These are phyloP conservation scores for Thumatha senex DNA, from an alignment of 2,888 invertebrate species.

Conservation along the genomic window DNA sequence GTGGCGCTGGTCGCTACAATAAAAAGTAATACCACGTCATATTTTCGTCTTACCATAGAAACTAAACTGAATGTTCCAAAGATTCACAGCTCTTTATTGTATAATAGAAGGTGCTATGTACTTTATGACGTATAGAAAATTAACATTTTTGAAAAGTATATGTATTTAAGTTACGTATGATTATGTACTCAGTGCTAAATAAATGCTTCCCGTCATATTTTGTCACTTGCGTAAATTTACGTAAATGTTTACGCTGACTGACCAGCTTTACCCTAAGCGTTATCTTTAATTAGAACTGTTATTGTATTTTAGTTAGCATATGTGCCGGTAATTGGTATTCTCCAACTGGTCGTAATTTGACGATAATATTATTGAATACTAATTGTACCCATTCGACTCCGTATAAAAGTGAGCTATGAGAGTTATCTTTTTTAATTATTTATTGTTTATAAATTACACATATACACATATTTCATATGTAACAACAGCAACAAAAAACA, in stretches of 20 bases:
- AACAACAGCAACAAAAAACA: too few relatives aligned
- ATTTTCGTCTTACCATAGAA: too few relatives aligned
- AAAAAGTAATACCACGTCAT: too few relatives aligned
- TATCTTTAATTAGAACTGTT: not conserved
- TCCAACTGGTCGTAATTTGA: too few relatives aligned
- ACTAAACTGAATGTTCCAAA: not conserved
- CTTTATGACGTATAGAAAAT: not conserved
- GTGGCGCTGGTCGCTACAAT: too few relatives aligned
- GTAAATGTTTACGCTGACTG: constrained; percentile 18
- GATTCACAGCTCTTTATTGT: not conserved
- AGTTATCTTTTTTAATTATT: too few relatives aligned
- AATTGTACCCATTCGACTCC: too few relatives aligned
- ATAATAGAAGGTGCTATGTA: constrained; percentile 6
- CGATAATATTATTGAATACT: too few relatives aligned
- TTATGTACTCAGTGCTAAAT: constrained; percentile 22
- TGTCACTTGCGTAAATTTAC: constrained; percentile 18
- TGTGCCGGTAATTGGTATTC: too few relatives aligned
- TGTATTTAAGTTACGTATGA: constrained; percentile 2
- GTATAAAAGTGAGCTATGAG: too few relatives aligned
- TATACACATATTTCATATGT: too few relatives aligned
- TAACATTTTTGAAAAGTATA: not conserved
- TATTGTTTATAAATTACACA: too few relatives aligned
- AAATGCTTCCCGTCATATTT: constrained; percentile 10
- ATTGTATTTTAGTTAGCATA: not conserved
- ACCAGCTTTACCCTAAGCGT: not conserved